Base-by-base conservation (phyloP, 1,140 invertebrate species). In the Drosophila orosa region DNA sequence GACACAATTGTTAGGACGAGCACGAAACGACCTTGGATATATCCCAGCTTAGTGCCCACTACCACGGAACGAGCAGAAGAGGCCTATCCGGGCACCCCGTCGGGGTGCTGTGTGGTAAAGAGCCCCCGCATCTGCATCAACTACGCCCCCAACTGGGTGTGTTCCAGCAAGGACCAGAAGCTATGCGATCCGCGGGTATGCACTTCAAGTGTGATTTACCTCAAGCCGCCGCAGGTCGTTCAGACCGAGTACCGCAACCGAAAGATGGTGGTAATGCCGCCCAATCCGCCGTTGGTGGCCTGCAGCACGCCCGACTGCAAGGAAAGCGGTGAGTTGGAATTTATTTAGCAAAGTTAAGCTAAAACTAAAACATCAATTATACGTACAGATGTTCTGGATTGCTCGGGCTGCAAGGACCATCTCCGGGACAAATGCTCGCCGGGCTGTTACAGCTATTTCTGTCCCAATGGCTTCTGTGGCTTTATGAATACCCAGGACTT, bases 81-180 rank as follows among this genome's bases (percentile, higher is more conserved):
- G 13, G 15, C 40, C 2, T 74, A 59, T 42, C 31, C 65, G 3
- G 80, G 56, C 0, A 37, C 15, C 3, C 17, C 50, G 10, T 12
- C 59, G 19, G 63, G 65, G 7, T 91, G 89, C 24, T 91, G 84
- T 35, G 10, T 61, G 22, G 74, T 91, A 0, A 75, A 66, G 7
- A 85, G 69, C 22, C 80, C 89, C 0, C 78, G 89, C 1, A 60
- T 91, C 7, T 91, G 84, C 40, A 74, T 75, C 10, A 66, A 74
- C n/a, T 91, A 86, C 54, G 10, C 58, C 2, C 58, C 67, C 17
- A 85, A 73, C 27, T 91, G 89, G 89, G 39, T 85, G 0, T 91
- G 89, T 12, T 76, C 80, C 9, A 82, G 61, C 54, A 68, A 57
- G 5, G 56, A 37, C 0, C 27, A 52, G 3, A 74, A 68, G 45